A percentile compares a stretch with the other conserved stretches of the same genome.
These are phyloP conservation scores for Dromiciops gliroides DNA, from an alignment of 2,113 vertebrate species.

Conservation along the genomic window DNA sequence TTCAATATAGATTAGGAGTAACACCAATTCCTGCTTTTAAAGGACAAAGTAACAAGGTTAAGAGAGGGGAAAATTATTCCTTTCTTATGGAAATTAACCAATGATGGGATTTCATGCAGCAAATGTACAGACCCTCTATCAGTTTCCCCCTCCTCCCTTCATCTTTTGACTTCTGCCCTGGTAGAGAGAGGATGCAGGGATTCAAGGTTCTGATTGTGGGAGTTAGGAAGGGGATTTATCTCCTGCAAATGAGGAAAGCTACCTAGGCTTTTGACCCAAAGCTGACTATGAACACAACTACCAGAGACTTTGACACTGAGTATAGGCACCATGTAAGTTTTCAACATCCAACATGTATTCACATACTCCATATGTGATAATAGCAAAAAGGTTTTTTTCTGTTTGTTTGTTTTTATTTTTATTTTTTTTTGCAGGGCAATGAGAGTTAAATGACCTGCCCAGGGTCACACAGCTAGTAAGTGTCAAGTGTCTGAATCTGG, in stretches of 20 bases:
- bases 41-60: conserved; percentile 14
- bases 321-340: neutral
- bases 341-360: no score
- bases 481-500: no score
- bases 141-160: neutral
- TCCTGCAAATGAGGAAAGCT: neutral
- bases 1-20: conserved; percentile 34
- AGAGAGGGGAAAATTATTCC: conserved; percentile 21
- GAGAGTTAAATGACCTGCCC: no score
- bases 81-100: neutral
- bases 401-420: no score
- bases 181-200: neutral
- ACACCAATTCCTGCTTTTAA: neutral
- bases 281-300: neutral
- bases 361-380: no score
- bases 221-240: neutral
- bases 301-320: neutral
- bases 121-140: neutral
- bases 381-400: no score
- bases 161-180: neutral
- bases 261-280: neutral
- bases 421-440: no score
- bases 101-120: neutral
- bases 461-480: no score
- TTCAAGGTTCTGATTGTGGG: neutral